These are phyloP conservation scores for Idaea biselata DNA, from an alignment of 2,888 invertebrate species.

Conservation along the genomic window DNA sequence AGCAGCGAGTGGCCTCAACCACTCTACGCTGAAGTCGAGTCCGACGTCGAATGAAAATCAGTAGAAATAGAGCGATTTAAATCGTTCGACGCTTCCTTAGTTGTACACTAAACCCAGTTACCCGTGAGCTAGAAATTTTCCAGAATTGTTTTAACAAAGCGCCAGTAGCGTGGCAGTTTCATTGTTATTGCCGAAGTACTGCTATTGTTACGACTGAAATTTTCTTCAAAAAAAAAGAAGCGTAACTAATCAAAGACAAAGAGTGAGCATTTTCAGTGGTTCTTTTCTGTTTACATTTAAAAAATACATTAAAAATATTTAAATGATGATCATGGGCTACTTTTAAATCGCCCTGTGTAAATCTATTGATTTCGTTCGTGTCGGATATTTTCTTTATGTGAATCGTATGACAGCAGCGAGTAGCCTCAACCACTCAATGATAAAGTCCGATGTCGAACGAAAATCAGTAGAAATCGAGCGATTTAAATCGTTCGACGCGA, in stretches of 20 bases:
- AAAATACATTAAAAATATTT: slow-evolving; percentile 53
- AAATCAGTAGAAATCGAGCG: slow-evolving; percentile 61
- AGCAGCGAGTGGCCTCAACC: no score
- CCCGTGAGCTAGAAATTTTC: slow-evolving; percentile 12
- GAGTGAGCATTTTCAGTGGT: slow-evolving; percentile 47
- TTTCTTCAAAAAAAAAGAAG: slow-evolving; percentile 36
- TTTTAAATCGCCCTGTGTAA: slow-evolving; percentile 44
- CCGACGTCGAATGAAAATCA: slow-evolving; percentile 44
- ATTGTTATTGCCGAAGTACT: slow-evolving; percentile 27
- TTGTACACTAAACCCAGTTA: slow-evolving; percentile 7
- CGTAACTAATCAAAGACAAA: slow-evolving; percentile 61
- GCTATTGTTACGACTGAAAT: slow-evolving; percentile 43
- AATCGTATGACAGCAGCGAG: no score
- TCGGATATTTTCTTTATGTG: no score
- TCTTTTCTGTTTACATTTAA: slow-evolving; percentile 58
- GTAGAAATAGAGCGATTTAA: slow-evolving; percentile 52
- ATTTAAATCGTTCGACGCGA: slow-evolving; percentile 40
- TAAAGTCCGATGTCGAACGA: no score
- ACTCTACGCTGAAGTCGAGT: no score
- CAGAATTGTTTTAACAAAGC: slow-evolving; percentile 31
- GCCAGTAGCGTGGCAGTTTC: slow-evolving; percentile 26
- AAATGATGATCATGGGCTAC: slow-evolving; percentile 52
- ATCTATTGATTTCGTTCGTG: no score
- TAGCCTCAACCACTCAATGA: no score
- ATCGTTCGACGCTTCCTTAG: slow-evolving; percentile 35